Evolutionary conservation across 2,113 vertebrate species (phyloP), one percentile per base, ranked within the genome.

Genomic region (Lagopus muta): DNA sequence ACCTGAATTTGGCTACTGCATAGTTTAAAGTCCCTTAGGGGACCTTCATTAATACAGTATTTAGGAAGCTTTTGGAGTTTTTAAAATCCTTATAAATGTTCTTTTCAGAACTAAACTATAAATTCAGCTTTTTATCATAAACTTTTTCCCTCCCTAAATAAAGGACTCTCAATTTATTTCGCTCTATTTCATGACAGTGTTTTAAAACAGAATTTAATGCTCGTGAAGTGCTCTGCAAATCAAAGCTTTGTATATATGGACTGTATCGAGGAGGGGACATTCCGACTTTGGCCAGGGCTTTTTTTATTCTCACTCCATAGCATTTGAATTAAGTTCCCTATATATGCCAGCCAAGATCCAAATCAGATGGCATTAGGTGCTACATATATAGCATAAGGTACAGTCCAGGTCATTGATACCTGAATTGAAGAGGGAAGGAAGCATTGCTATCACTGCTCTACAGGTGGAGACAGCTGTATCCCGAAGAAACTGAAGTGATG

Each of bases 1-100:
- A 95, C 86, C 89, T 92, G 91, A 89, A 91, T 94, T 94, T 89
- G 82, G 74, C 78, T 95, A 76, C 86, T 79, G 84, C 84, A 67
- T 78, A 67, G 79, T 66, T 94, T 71, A 82, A 82, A 77, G 87
- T 84, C 91, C 81, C 90, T 82, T 77, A 89, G 47, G 87, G 47
- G 54, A 69, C 64, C 84, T 84, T 84, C 70, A 75, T 84, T 95
- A 82, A 40, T 58, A 50, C 9, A 2, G 52, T 47, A 57, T 92
- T 84, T 89, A 75, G 77, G 84, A 92, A 81, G 71, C 66, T 69
- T 93, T 95, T 62, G 28, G 70, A 84, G 85, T 58, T 92, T 90
- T 83, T 40, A 34, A 95, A 92, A 76, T 92, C 80, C 82, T 92
- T 2, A 0, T 90, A 94, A 94, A 93, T 62, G 77, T 83, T 94